These are phyloP conservation scores for Eublepharis macularius DNA, from an alignment of 2,113 vertebrate species.

Conservation along the genomic window DNA sequence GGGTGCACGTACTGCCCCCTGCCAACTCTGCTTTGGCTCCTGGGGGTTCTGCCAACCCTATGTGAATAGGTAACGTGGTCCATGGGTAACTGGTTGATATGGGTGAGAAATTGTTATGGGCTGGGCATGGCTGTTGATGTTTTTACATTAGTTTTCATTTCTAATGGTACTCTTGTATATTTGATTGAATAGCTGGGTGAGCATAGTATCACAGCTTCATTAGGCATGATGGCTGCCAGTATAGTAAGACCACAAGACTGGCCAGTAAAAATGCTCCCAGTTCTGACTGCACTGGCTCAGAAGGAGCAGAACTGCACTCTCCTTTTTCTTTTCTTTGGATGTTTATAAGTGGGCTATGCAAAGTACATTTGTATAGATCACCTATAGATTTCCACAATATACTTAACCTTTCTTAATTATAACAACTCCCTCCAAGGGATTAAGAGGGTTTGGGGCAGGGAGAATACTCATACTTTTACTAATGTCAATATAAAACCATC, in stretches of 20 bases:
- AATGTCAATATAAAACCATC: background rate
- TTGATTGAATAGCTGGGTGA: background rate
- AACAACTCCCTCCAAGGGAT: background rate
- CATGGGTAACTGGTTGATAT: no score
- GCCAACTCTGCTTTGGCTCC: no score
- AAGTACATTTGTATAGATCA: background rate
- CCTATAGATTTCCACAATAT: background rate
- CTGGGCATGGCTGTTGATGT: no score
- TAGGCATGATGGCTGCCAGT: no score
- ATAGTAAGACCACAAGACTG: background rate
- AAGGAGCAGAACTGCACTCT: background rate
- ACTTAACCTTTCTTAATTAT: background rate
- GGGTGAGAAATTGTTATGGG: no score
- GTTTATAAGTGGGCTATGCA: background rate
- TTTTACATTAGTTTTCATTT: background rate
- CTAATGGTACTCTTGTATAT: background rate
- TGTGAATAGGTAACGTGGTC: no score
- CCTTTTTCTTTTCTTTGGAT: background rate
- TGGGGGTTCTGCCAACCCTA: no score
- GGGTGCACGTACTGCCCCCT: no score
- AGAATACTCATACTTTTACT: background rate
- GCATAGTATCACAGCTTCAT: background rate
- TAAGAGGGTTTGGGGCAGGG: background rate
- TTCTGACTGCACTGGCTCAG: background rate
- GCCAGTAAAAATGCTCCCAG: background rate